A percentile compares a stretch with the other conserved stretches of the same genome.
These are phyloP conservation scores for Xylota segnis DNA, from an alignment of 2,888 invertebrate species.

Conservation along the genomic window DNA sequence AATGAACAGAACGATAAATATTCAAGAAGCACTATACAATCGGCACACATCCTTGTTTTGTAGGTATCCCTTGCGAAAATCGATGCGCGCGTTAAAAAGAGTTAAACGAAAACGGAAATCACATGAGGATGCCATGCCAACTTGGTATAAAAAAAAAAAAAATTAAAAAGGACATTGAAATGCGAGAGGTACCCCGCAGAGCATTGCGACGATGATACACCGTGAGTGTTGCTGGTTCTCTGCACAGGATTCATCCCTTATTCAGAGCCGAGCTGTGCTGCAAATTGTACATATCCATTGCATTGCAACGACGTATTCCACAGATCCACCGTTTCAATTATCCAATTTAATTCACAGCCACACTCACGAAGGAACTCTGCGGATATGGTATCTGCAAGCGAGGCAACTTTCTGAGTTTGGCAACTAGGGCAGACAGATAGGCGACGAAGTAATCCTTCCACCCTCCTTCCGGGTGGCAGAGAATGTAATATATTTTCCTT, in stretches of 20 bases:
- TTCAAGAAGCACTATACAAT: slow-evolving; percentile 12
- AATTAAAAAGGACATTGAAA: slow-evolving; percentile 22
- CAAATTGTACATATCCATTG: slow-evolving; percentile 44
- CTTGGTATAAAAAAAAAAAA: slow-evolving; percentile 11
- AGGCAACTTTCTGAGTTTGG: slow-evolving; percentile 42
- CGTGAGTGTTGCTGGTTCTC: slow-evolving; percentile 18
- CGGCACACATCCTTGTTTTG: neutral
- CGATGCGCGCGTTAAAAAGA: slow-evolving; percentile 15
- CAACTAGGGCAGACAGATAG: slow-evolving; percentile 47
- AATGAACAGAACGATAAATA: slow-evolving; percentile 45
- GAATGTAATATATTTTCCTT: slow-evolving; percentile 40
- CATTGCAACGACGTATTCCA: slow-evolving; percentile 41
- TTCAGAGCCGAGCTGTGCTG: slow-evolving; percentile 14
- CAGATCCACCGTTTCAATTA: slow-evolving; percentile 70
- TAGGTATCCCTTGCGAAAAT: slow-evolving; percentile 47
- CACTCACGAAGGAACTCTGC: slow-evolving; percentile 28
- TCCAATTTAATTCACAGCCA: slow-evolving; percentile 65
- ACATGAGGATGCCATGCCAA: slow-evolving; percentile 17
- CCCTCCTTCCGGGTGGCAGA: neutral
- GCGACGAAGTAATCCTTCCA: slow-evolving; percentile 1
- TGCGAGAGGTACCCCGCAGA: slow-evolving; percentile 7
- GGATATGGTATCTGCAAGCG: slow-evolving; percentile 49
- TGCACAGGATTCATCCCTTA: slow-evolving; percentile 19
- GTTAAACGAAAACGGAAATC: slow-evolving; percentile 43
- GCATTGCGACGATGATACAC: slow-evolving; percentile 13